A percentile compares a stretch with the other conserved stretches of the same genome.
These are phyloP conservation scores for Plectus sambesii DNA, from an alignment of 1,140 invertebrate genomes.

Conservation along the genomic window DNA sequence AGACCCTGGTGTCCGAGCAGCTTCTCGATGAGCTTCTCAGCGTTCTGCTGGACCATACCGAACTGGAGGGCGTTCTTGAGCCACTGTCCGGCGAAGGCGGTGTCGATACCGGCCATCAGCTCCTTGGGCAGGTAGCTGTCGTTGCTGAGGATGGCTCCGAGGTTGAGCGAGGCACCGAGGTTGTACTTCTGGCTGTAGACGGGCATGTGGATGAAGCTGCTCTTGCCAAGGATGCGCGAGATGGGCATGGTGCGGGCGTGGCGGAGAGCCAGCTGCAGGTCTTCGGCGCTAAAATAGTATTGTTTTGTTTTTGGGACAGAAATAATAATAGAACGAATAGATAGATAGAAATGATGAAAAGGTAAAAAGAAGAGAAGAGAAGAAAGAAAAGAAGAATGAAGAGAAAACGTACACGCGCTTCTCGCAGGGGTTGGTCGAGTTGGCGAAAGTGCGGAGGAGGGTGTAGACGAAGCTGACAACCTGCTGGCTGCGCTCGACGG, in stretches of 20 bases:
- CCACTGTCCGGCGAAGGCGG: conserved; percentile 25
- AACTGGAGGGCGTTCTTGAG: conserved; percentile 19
- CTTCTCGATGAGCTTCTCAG: conserved; percentile 22
- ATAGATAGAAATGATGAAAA: too few species aligned
- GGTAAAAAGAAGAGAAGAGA: too few species aligned
- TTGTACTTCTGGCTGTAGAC: conserved; percentile 14
- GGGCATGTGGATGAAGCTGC: conserved; percentile 1
- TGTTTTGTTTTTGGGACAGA: too few species aligned
- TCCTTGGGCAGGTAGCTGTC: conserved; percentile 27
- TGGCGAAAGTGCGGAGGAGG: conserved; percentile 24
- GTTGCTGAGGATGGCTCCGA: conserved; percentile 20
- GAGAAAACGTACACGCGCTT: too few species aligned
- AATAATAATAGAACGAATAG: too few species aligned
- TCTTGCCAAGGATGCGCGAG: too few species aligned
- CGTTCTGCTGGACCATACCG: conserved; percentile 25
- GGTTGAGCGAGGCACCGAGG: conserved; percentile 17
- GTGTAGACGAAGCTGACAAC: conserved; percentile 37
- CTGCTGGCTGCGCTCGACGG: conserved; percentile 32
- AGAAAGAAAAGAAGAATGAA: too few species aligned
- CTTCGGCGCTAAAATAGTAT: too few species aligned
- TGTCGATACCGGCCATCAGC: conserved; percentile 16
- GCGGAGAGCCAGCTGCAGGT: too few species aligned
- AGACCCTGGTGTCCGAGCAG: conserved; percentile 7
- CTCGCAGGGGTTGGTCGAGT: too few species aligned
- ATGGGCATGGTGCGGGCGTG: too few species aligned